Evolutionary conservation across 2,113 vertebrate genomes (phyloP).

Genomic region (Cisticola juncidis): DNA sequence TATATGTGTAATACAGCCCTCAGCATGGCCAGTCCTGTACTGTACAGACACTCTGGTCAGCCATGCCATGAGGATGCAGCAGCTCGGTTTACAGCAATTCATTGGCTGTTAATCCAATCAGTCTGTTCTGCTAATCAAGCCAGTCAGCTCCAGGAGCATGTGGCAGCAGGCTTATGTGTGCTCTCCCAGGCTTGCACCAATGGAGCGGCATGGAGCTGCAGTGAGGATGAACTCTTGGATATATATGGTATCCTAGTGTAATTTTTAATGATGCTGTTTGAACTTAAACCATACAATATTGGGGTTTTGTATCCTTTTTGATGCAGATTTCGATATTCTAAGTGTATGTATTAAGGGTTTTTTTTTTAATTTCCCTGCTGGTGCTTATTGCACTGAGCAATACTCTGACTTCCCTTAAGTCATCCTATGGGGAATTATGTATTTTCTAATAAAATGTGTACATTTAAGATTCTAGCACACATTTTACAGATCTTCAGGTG

Average conservation of each 20-base stretch:
- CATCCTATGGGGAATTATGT: not conserved
- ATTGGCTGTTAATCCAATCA: constrained; percentile 32
- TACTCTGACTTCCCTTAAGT: not conserved
- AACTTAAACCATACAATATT: not conserved
- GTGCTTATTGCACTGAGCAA: not conserved
- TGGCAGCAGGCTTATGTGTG: not conserved
- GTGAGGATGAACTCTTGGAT: not conserved
- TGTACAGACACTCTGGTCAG: not conserved
- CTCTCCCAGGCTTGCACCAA: rapidly evolving
- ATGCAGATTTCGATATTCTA: not conserved
- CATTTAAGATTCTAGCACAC: not conserved
- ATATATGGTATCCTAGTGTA: not conserved
- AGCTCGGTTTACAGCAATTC: constrained; percentile 2
- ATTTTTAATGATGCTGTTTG: not conserved
- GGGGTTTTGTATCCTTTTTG: not conserved
- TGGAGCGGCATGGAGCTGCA: not conserved
- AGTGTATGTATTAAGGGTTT: not conserved
- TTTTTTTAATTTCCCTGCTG: not conserved
- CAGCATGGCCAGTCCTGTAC: not conserved
- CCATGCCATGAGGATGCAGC: not conserved
- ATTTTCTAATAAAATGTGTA: not conserved
- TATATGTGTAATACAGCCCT: not conserved
- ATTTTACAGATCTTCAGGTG: not conserved
- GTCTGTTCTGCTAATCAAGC: constrained; percentile 38
- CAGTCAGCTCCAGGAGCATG: not conserved